These are phyloP conservation scores for Aphidius colemani DNA, from an alignment of 2,888 invertebrate genomes.

Conservation along the genomic window DNA sequence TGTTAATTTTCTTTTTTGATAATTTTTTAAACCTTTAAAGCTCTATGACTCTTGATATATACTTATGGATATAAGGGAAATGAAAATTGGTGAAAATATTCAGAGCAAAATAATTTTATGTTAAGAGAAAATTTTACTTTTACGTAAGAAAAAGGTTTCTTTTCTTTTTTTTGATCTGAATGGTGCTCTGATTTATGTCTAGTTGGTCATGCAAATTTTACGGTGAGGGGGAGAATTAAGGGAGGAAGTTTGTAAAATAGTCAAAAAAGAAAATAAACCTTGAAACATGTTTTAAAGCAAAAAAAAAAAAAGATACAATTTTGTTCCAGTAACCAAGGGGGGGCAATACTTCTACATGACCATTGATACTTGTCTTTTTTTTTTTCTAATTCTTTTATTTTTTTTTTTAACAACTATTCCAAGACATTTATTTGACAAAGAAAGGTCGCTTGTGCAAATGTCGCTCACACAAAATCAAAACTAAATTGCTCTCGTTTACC, in stretches of 20 bases:
- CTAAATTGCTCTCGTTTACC: constrained; percentile 47
- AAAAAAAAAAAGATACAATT: constrained; percentile 9
- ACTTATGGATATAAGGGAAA: not conserved
- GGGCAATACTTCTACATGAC: constrained; percentile 13
- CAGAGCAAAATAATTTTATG: too few species aligned
- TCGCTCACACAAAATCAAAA: constrained; percentile 33
- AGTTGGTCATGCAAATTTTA: constrained; percentile 45
- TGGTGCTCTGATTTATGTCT: constrained; percentile 47
- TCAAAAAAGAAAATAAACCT: too few species aligned
- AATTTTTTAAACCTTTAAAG: not conserved
- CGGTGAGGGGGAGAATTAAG: not conserved
- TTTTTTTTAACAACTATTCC: constrained; percentile 11
- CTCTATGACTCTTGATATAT: not conserved
- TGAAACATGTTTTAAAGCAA: constrained; percentile 2
- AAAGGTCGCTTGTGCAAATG: constrained; percentile 39
- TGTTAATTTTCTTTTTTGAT: not conserved
- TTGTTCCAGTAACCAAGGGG: constrained; percentile 7
- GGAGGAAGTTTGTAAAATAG: too few species aligned
- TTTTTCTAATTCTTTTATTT: not conserved
- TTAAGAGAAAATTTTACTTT: too few species aligned
- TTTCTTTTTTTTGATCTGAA: constrained; percentile 31
- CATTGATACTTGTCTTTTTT: too few species aligned
- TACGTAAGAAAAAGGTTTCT: not conserved
- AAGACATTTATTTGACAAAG: constrained; percentile 21
- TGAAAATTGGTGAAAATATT: too few species aligned